phyloP scores from a whole-genome alignment of 1,140 invertebrate genomes.

The Pseudobourletiella spinata region DNA sequence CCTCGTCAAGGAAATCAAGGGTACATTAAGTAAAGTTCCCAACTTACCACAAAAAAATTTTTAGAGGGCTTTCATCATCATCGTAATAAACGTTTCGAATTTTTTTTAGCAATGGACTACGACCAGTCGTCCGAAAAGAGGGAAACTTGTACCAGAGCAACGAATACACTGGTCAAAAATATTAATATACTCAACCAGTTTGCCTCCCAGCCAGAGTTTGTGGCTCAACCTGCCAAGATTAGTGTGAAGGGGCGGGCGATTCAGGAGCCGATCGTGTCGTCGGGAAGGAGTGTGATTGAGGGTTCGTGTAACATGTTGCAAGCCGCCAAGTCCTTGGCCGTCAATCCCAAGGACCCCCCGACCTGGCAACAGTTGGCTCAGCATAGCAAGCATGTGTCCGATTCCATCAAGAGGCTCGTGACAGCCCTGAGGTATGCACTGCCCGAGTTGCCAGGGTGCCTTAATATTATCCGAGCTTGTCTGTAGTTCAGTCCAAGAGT shows the following conservation, averaged over 20 bases:
- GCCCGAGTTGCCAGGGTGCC: no score
- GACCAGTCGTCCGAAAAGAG: conserved; percentile 70
- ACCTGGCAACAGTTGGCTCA: conserved; percentile 88
- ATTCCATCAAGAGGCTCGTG: conserved; percentile 89
- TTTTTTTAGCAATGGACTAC: conserved; percentile 57
- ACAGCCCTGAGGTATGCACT: conserved; percentile 66
- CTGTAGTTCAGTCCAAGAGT: no score
- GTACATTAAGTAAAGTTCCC: conserved; percentile 20
- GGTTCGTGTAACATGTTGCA: conserved; percentile 83
- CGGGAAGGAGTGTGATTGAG: conserved; percentile 71
- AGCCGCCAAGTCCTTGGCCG: conserved; percentile 77
- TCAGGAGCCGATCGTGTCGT: conserved; percentile 76
- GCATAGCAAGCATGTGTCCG: conserved; percentile 89
- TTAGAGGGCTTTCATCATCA: no score
- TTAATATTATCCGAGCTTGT: no score
- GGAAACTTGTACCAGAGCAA: conserved; percentile 65
- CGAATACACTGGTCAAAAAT: conserved; percentile 75
- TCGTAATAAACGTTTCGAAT: no score
- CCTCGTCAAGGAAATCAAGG: conserved; percentile 91
- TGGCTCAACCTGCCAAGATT: conserved; percentile 82
- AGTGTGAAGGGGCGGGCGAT: conserved; percentile 61
- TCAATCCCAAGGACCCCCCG: conserved; percentile 80
- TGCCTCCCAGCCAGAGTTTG: conserved; percentile 75
- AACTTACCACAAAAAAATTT: background rate
- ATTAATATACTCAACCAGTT: conserved; percentile 89